phyloP scores from a whole-genome alignment of 2,888 invertebrate species.

The Agonum fuliginosum region DNA sequence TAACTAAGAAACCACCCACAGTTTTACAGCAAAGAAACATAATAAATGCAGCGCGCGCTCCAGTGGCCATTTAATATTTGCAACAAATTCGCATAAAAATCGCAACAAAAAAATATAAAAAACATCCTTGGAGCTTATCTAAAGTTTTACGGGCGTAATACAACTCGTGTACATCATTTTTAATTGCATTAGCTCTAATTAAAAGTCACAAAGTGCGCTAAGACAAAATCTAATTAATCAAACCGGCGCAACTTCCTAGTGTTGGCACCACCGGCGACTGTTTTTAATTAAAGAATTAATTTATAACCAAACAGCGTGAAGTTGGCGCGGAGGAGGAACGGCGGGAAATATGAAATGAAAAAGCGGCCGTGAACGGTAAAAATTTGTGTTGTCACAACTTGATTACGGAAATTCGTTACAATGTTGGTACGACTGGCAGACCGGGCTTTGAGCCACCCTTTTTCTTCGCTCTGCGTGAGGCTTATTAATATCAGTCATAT shows the following conservation, averaged over 20 bases:
- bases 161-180: conserved; percentile 58
- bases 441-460: conserved; percentile 53
- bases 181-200: conserved; percentile 58
- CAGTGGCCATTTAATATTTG: conserved; percentile 7
- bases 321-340: conserved; percentile 40
- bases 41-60: neutral
- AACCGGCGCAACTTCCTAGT: conserved; percentile 49
- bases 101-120: conserved; percentile 3
- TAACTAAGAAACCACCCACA: neutral
- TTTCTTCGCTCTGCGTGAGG: conserved; percentile 43
- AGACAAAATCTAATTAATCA: conserved; percentile 59
- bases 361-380: conserved; percentile 54
- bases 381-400: conserved; percentile 58
- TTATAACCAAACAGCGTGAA: conserved; percentile 58
- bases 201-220: conserved; percentile 47
- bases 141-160: conserved; percentile 50
- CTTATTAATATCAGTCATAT: conserved; percentile 55
- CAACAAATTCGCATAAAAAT: conserved; percentile 4
- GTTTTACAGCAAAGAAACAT: conserved; percentile 11
- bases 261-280: conserved; percentile 46
- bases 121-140: conserved; percentile 22
- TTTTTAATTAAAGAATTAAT: conserved; percentile 59
- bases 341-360: conserved; percentile 43
- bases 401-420: conserved; percentile 58
- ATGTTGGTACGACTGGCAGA: conserved; percentile 1